These are phyloP conservation scores for Chymomyza caudatula DNA, from an alignment of 2,888 invertebrate species.

Conservation along the genomic window DNA sequence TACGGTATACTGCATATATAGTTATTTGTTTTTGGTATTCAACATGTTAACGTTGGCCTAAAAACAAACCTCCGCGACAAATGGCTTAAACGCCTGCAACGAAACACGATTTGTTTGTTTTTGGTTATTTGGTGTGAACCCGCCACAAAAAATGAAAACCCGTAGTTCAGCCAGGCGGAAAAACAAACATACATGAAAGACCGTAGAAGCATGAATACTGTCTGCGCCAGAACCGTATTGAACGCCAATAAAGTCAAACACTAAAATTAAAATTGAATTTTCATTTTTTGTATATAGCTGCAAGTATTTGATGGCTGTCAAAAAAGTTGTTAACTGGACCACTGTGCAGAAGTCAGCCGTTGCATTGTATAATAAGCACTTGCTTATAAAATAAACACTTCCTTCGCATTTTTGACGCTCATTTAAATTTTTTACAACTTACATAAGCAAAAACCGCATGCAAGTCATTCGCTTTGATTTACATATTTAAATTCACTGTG, in stretches of 20 bases:
- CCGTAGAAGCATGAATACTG: no score
- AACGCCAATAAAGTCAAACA: no score
- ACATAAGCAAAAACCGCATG: not conserved
- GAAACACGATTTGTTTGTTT: no score
- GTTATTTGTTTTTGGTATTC: not conserved
- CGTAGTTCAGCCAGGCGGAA: no score
- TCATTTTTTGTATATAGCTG: not conserved
- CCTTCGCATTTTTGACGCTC: not conserved
- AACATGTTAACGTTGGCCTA: not conserved
- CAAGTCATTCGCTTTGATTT: not conserved
- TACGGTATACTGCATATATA: not conserved
- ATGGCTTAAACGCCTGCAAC: not conserved
- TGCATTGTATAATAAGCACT: no score
- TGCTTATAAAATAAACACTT: not conserved
- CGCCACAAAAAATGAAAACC: not conserved
- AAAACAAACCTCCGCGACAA: not conserved
- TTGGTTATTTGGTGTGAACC: no score
- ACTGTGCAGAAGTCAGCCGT: no score
- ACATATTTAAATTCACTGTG: slow-evolving; percentile 16
- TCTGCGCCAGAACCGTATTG: not conserved
- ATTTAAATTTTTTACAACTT: not conserved
- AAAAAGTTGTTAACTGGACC: not conserved
- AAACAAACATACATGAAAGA: no score
- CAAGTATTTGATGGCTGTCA: no score
- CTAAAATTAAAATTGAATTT: not conserved